Base-by-base conservation (phyloP, 2,888 invertebrate genomes). In the Meghimatium bilineatum region DNA sequence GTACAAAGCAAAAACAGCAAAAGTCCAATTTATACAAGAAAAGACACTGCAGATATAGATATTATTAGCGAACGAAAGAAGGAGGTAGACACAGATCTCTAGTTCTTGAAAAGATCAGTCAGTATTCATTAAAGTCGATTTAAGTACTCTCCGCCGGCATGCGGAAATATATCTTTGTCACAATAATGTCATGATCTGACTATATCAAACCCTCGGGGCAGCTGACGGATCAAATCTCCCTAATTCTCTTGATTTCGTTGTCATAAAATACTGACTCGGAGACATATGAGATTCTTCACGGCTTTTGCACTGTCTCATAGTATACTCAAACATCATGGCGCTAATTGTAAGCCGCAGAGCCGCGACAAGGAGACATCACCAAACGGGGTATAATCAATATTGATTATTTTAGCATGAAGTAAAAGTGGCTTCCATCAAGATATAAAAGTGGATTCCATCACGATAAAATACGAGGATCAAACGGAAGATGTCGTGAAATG, bases 351-450 rank as follows among this genome's bases (percentile, higher is more conserved):
- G 29, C 44, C 78, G 23, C 56, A 29, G 8, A 23, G 44, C 2
- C 66, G n/a, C 8, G 17, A 6, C 26, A 2, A 17, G n/a, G 38
- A 78, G 10, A n/a, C 29, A 1, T 23, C 20, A 29, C 14, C 66
- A 44, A 12, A 20, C 38, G 6, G 67, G n/a, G 6, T 0, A 66
- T 56, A 80, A 80, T 80, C 80, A 60, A 80, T 80, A 71, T 17
- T 69, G 69, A 80, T 80, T 71, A 80, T 71, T 71, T 80, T 71
- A 71, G 56, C 69, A 36, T 44, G 71, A 71, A 71, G 49, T 56
- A 71, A 71, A 71, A 71, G 80, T 80, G 56, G 26, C 71, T 20
- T 36, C 71, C n/a, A n/a, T n/a, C 69, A 36, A 29, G 71, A 71
- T 56, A 38, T 56, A 71, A 71, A 71, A 71, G 80, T 80, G 56